Evolutionary conservation across 1,140 invertebrate genomes (phyloP), one percentile per base, ranked within the genome.

Genomic region (Drusus annulatus): DNA sequence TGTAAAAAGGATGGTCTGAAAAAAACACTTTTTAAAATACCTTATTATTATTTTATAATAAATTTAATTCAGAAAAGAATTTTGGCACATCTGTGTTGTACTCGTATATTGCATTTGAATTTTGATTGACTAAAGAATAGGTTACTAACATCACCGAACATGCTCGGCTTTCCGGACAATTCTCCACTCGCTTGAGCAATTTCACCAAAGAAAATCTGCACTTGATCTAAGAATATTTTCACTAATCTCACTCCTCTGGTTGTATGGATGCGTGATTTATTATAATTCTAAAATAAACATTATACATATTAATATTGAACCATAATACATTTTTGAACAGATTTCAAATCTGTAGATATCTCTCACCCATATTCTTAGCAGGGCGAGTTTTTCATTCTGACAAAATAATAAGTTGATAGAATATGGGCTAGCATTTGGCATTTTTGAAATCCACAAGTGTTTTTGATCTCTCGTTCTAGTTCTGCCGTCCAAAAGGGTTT

Each of bases 191-290:
- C 94, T 84, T 93, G 88, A 0, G 94, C 93, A 75, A 96, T 95
- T 88, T 96, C 95, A n/a, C 95, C 95, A 84, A 91, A 91, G 86
- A 96, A 96, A 83, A 96, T 94, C 3, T 90, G 82, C 52, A 87
- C 85, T 28, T 92, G 91, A 85, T 96, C 94, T 65, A 96, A 85
- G 74, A 89, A 91, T n/a, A 96, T 93, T 52, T 92, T 89, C 3
- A 96, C 88, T 84, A 95, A 89, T 84, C 92, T 93, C 13, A 92
- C 93, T 80, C 95, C 95, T 81, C 95, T 90, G 79, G 93, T 93
- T 0, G 94, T 95, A 89, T 96, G 94, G 80, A 96, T 96, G 80
- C 95, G 89, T 0, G 95, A 96, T 87, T 96, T 96, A 86, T 96
- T 96, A 85, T 96, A 96, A 87, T 96, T 96, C 95, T 96, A 87